Evolutionary conservation across 2,888 invertebrate species (phyloP).

Genomic region (Megalurothrips usitatus): DNA sequence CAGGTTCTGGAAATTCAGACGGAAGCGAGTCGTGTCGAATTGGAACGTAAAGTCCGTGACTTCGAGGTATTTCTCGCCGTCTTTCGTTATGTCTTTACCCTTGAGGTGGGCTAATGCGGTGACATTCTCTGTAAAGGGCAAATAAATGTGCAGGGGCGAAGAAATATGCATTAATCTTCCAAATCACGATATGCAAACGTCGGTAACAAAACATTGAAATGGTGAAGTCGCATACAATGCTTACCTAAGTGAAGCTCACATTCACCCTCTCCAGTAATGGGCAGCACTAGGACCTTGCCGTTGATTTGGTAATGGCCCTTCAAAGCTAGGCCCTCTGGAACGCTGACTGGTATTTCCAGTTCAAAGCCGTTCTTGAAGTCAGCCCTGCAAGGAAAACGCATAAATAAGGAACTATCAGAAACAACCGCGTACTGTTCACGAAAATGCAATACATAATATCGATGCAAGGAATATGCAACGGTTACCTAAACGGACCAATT

Average conservation of each 20-base stretch:
- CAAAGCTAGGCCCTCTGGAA: conserved; percentile 53
- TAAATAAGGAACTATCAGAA: too few species aligned
- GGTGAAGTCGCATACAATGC: conserved; percentile 32
- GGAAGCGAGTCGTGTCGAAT: conserved; percentile 31
- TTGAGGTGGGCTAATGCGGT: conserved; percentile 27
- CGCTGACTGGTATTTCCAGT: too few species aligned
- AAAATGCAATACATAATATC: too few species aligned
- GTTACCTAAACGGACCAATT: too few species aligned
- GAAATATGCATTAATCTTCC: too few species aligned
- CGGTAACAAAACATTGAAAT: neutral
- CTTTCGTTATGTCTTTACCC: conserved; percentile 22
- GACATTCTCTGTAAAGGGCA: conserved; percentile 30
- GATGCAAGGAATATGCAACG: too few species aligned
- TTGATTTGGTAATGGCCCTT: conserved; percentile 47
- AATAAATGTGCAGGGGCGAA: too few species aligned
- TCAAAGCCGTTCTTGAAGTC: too few species aligned
- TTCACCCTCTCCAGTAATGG: conserved; percentile 40
- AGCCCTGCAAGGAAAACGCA: too few species aligned
- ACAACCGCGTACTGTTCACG: too few species aligned
- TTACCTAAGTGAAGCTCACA: conserved; percentile 35
- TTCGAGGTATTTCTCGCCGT: conserved; percentile 32
- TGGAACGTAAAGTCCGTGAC: conserved; percentile 30
- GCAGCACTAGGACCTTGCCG: conserved; percentile 40
- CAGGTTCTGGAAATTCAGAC: conserved; percentile 34
- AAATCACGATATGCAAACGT: neutral